A percentile compares a stretch with the other conserved stretches of the same genome.
phyloP scores from a whole-genome alignment of 1,140 invertebrate species.

The Drosophila burlai region DNA sequence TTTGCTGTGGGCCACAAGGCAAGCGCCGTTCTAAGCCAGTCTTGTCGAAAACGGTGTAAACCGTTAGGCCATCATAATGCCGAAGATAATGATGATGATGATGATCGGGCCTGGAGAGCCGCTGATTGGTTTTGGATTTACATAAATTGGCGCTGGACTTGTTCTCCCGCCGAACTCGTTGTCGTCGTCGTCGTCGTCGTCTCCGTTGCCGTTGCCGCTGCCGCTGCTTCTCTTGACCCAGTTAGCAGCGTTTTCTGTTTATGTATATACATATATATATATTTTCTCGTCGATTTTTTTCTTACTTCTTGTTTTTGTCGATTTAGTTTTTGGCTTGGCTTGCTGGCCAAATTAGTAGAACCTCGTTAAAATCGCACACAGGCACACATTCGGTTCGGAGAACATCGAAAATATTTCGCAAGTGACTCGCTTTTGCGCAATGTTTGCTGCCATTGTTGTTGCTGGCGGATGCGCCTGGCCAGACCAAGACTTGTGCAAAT shows the following conservation, averaged over 20 bases:
- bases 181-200: not conserved
- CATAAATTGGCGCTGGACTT: conserved; percentile 71
- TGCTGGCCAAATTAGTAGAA: conserved; percentile 58
- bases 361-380: conserved; percentile 54
- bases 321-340: conserved; percentile 16
- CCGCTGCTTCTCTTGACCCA: conserved; percentile 67
- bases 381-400: conserved; percentile 6
- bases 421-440: conserved; percentile 50
- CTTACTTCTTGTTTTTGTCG: not conserved
- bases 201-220: not conserved
- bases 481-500: conserved; percentile 42
- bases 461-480: conserved; percentile 55
- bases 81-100: conserved; percentile 47
- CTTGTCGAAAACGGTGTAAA: conserved; percentile 59
- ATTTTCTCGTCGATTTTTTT: conserved; percentile 10
- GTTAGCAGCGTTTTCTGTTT: conserved; percentile 39
- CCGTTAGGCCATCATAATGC: conserved; percentile 53
- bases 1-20: not conserved
- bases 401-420: conserved; percentile 47
- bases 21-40: conserved; percentile 9
- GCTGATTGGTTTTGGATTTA: conserved; percentile 81
- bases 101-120: conserved; percentile 27
- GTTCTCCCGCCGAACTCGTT: conserved; percentile 21
- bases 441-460: conserved; percentile 33
- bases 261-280: not conserved